A percentile compares a stretch with the other conserved stretches of the same genome.
Evolutionary conservation across 2,888 invertebrate genomes (phyloP).

Genomic region (Agonopterix arenella): DNA sequence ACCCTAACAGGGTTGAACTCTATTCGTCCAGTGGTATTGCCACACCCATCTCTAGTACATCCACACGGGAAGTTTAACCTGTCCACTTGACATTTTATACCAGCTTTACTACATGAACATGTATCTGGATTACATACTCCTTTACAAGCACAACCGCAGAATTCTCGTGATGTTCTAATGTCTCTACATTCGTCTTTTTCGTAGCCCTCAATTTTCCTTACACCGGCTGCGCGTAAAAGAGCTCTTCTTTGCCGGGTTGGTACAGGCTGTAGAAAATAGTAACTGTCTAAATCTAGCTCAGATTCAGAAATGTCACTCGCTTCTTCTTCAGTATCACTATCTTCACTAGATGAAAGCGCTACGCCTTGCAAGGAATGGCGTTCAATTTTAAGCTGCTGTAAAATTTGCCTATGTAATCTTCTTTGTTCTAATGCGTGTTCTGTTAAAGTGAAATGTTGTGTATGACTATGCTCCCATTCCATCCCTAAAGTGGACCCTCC

Average conservation of each 20-base stretch:
- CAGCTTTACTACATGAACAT: constrained; percentile 95
- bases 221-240: constrained; percentile 93
- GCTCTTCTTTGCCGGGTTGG: constrained; percentile 93
- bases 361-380: constrained; percentile 74
- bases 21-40: constrained; percentile 93
- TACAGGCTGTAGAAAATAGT: constrained; percentile 94
- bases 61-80: constrained; percentile 97
- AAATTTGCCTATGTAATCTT: constrained; percentile 88
- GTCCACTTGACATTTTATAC: constrained; percentile 98
- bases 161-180: constrained; percentile 93
- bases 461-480: constrained; percentile 84
- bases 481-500: constrained; percentile 96
- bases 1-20: constrained; percentile 98
- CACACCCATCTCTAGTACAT: constrained; percentile 95
- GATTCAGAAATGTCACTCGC: constrained; percentile 88
- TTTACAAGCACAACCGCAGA: constrained; percentile 95
- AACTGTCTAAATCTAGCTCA: constrained; percentile 91
- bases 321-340: constrained; percentile 91
- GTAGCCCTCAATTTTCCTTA: constrained; percentile 92
- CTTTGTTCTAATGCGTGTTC: constrained; percentile 95
- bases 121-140: constrained; percentile 96
- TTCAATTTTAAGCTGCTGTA: constrained; percentile 84
- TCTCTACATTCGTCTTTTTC: constrained; percentile 97
- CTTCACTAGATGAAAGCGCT: constrained; percentile 85
- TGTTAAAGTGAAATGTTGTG: constrained; percentile 86